Base-by-base conservation (phyloP, 2,797 vertebrate genomes). In the Masticophis lateralis region DNA sequence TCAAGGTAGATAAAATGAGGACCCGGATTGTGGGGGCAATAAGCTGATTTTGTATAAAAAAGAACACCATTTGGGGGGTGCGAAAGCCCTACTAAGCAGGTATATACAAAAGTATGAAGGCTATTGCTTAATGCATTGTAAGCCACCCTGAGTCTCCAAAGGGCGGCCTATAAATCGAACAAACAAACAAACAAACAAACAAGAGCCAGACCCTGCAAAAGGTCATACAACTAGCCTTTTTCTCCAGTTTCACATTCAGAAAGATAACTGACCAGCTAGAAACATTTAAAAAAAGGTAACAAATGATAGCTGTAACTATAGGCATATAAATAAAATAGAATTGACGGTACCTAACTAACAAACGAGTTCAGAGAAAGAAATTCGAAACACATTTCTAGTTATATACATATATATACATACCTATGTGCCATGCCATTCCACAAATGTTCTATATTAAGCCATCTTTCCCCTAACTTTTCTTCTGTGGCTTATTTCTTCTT, bases 201-300 rank as follows among this genome's bases (percentile, higher is more conserved):
- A 18, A 61, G 14, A 91, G 69, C 88, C 89, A 2, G 0, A 0
- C 51, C 7, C 91, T 57, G 11, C 53, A 79, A 18, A 12, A 86
- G 16, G 53, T 9, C 18, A 55, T 9, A 1, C 53, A 69, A 28
- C 10, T 2, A 32, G 4, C 18, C 53, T 74, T 32, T 25, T 74
- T 90, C 90, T 93, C 8, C 14, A 16, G 25, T 61, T 88, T 10
- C 56, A 92, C 87, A 60, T 7, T 18, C 28, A 92, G 59, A 92
- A 87, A 93, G 4, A 74, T 66, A 90, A 87, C 27, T 93, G 55
- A 88, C 2, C 60, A 93, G 90, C 47, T 86, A 91, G 86, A 61
- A 89, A 28, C 13, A 32, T 43, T 20, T 60, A 56, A 51, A 51
- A 93, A 83, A 86, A 32, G 43, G 66, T 20, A 83, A 4, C 16